Evolutionary conservation across 2,888 invertebrate genomes (phyloP).

Genomic region (Sminthurinus aureus): DNA sequence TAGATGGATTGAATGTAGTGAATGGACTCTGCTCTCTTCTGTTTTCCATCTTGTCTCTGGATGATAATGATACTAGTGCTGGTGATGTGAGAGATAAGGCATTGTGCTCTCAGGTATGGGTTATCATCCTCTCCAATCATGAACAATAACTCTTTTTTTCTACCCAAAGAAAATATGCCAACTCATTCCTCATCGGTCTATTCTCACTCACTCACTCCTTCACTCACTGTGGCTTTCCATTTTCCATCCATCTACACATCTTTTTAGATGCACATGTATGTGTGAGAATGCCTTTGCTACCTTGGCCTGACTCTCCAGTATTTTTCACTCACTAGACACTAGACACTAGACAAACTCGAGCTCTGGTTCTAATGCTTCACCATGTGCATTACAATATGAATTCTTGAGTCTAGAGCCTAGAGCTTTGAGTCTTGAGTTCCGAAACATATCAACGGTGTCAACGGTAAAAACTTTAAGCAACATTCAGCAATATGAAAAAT

Average conservation of each 20-base stretch:
- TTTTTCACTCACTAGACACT: too few species aligned
- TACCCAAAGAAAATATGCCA: slow-evolving; percentile 47
- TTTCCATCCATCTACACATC: neutral
- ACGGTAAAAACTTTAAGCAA: too few species aligned
- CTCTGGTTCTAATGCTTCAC: too few species aligned
- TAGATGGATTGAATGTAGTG: neutral
- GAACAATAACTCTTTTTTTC: slow-evolving; percentile 49
- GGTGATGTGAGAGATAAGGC: slow-evolving; percentile 46
- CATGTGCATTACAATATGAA: too few species aligned
- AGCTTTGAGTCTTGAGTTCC: too few species aligned
- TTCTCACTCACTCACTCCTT: slow-evolving; percentile 11
- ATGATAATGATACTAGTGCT: slow-evolving; percentile 16
- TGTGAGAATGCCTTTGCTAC: too few species aligned
- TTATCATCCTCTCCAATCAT: slow-evolving; percentile 47
- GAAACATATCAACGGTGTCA: too few species aligned
- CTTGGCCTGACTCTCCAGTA: too few species aligned
- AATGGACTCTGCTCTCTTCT: neutral
- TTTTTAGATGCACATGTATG: neutral
- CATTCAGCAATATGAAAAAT: too few species aligned
- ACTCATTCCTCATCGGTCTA: slow-evolving; percentile 39
- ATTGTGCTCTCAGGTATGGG: slow-evolving; percentile 49
- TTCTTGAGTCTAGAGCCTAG: too few species aligned
- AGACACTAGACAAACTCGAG: too few species aligned
- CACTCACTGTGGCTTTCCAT: neutral
- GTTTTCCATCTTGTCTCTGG: neutral